phyloP scores from a whole-genome alignment of 2,888 invertebrate genomes.

The Eilema caniola region DNA sequence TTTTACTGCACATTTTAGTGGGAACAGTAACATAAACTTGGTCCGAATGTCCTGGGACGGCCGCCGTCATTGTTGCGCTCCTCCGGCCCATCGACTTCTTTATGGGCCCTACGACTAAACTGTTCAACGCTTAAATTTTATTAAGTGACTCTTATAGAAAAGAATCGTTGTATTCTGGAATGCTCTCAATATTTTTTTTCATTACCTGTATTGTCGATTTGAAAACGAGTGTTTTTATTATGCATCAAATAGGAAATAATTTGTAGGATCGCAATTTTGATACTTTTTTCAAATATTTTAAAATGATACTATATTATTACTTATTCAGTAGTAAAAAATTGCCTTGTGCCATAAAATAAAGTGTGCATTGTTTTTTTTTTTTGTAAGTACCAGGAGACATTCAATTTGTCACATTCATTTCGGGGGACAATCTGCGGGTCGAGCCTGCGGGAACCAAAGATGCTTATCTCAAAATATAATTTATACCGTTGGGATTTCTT shows the following conservation, averaged over 20 bases:
- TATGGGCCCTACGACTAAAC: constrained; percentile 72
- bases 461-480: constrained; percentile 74
- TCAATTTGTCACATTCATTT: constrained; percentile 67
- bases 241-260: not conserved
- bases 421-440: constrained; percentile 71
- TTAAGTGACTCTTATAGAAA: constrained; percentile 58
- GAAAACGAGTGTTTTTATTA: not conserved
- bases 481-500: constrained; percentile 69
- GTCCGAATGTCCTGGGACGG: constrained; percentile 73
- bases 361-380: constrained; percentile 66
- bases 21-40: constrained; percentile 80
- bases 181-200: constrained; percentile 40
- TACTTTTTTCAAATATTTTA: not conserved
- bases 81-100: constrained; percentile 66
- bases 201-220: constrained; percentile 19
- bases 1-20: constrained; percentile 81
- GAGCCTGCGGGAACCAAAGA: constrained; percentile 63
- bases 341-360: constrained; percentile 1
- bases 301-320: not conserved
- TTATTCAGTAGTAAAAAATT: constrained; percentile 36
- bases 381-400: constrained; percentile 55
- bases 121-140: constrained; percentile 72
- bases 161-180: constrained; percentile 49
- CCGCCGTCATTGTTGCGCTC: constrained; percentile 73
- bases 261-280: not conserved